These are phyloP conservation scores for Phyllotreta cruciferae DNA, from an alignment of 2,888 invertebrate genomes.

Conservation along the genomic window DNA sequence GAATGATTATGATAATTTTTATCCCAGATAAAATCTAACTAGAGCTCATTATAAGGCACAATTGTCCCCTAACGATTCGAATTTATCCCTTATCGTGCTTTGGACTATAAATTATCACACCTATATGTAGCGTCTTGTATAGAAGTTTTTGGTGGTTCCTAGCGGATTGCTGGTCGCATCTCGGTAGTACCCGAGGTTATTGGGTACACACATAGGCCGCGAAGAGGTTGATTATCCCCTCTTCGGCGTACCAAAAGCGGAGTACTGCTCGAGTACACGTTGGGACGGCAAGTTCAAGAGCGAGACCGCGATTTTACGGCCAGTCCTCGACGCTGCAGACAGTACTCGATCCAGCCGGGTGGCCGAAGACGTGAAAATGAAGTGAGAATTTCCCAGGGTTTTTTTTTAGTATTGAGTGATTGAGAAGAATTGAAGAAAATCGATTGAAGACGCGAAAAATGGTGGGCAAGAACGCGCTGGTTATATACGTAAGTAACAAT, in stretches of 20 bases:
- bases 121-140: too few relatives aligned
- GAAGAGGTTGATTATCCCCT: slow-evolving; percentile 17
- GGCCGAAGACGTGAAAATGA: slow-evolving; percentile 68
- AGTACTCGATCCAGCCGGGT: slow-evolving; percentile 29
- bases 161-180: too few relatives aligned
- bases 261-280: slow-evolving; percentile 8
- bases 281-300: slow-evolving; percentile 43
- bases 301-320: slow-evolving; percentile 36
- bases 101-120: too few relatives aligned
- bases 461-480: slow-evolving; percentile 19
- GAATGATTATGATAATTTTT: too few relatives aligned
- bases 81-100: too few relatives aligned
- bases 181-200: too few relatives aligned
- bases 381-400: slow-evolving; percentile 50
- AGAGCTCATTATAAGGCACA: too few relatives aligned
- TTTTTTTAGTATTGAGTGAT: background rate
- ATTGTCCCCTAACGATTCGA: too few relatives aligned
- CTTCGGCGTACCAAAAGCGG: slow-evolving; percentile 14
- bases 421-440: background rate
- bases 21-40: too few relatives aligned
- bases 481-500: slow-evolving; percentile 19
- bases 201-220: too few relatives aligned
- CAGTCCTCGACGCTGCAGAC: slow-evolving; percentile 36
- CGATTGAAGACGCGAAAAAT: slow-evolving; percentile 10
- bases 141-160: too few relatives aligned